These are phyloP conservation scores for Dasyornis broadbenti DNA, from an alignment of 2,113 vertebrate genomes.

Conservation along the genomic window DNA sequence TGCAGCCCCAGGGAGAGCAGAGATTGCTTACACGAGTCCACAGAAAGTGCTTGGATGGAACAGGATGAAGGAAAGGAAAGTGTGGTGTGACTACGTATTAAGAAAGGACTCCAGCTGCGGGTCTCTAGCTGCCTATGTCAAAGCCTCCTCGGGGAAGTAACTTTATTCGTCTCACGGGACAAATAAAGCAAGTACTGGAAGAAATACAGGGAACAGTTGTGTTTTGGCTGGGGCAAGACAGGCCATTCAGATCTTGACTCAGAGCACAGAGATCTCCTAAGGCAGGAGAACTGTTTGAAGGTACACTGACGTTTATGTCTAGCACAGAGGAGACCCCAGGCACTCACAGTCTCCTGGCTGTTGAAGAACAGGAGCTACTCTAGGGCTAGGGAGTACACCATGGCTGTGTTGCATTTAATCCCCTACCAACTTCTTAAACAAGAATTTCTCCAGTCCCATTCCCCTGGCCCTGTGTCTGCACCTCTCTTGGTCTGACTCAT, in stretches of 20 bases:
- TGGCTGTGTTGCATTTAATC: not conserved
- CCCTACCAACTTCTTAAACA: not conserved
- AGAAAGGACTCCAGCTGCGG: constrained; percentile 43
- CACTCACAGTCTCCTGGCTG: not conserved
- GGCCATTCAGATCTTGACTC: not conserved
- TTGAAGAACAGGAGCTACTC: not conserved
- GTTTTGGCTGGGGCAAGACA: not conserved
- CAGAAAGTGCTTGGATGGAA: not conserved
- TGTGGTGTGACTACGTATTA: not conserved
- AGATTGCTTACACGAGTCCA: not conserved
- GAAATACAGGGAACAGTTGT: constrained; percentile 4
- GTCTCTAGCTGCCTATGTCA: constrained; percentile 14
- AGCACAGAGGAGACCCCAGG: not conserved
- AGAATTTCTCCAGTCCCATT: not conserved
- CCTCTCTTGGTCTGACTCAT: not conserved
- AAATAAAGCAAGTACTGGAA: constrained; percentile 35
- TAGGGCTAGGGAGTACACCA: not conserved
- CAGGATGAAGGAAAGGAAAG: constrained; percentile 21
- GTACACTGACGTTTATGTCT: not conserved
- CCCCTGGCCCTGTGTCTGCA: not conserved
- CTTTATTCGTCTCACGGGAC: not conserved
- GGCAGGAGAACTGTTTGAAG: not conserved
- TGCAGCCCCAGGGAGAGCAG: not conserved
- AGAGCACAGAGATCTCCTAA: not conserved
- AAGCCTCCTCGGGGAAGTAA: not conserved